phyloP scores from a whole-genome alignment of 2,113 vertebrate species.

The Semnornis frantzii region DNA sequence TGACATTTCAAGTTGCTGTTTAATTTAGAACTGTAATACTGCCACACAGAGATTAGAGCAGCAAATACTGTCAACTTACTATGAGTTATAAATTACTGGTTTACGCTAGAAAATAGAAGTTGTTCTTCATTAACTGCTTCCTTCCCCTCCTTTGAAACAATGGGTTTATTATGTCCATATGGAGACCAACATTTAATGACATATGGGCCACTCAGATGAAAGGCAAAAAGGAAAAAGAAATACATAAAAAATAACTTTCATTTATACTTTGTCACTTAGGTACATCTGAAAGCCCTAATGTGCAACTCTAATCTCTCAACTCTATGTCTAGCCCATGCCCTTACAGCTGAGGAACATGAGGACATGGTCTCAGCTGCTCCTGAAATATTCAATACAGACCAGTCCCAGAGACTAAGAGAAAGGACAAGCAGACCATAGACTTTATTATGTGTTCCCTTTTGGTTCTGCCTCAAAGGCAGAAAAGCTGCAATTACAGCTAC shows the following conservation, averaged over 20 bases:
- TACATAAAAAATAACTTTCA: background rate
- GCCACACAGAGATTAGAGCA: background rate
- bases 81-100: background rate
- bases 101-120: background rate
- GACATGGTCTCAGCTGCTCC: background rate
- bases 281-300: background rate
- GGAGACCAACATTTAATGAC: background rate
- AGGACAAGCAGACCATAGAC: background rate
- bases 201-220: background rate
- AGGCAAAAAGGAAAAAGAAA: background rate
- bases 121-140: background rate
- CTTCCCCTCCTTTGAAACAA: background rate
- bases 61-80: background rate
- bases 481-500: background rate
- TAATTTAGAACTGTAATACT: background rate
- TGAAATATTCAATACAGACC: background rate
- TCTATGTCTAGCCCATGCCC: background rate
- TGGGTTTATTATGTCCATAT: background rate
- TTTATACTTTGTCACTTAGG: background rate
- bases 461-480: background rate
- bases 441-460: background rate
- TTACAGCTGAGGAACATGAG: rapidly evolving
- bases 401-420: background rate
- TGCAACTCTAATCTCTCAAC: background rate
- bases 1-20: background rate